Evolutionary conservation across 2,113 vertebrate genomes (phyloP).

Genomic region (Larimichthys polyactis): DNA sequence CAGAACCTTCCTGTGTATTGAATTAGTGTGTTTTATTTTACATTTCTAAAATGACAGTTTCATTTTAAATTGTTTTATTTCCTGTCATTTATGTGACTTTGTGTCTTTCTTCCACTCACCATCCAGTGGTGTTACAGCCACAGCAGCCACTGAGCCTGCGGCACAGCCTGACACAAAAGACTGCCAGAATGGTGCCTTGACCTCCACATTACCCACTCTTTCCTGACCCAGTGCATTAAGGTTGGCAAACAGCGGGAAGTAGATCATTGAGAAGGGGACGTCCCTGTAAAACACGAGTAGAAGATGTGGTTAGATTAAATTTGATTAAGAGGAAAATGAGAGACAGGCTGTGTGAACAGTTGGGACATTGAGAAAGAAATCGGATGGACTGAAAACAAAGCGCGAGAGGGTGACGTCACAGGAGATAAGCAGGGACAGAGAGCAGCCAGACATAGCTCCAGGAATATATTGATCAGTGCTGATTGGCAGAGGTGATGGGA

Average conservation of each 20-base stretch:
- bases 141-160: constrained; percentile 84
- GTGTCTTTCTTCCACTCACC: constrained; percentile 69
- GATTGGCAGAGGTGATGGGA: constrained; percentile 48
- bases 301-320: background rate
- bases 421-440: background rate
- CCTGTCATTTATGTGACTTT: background rate
- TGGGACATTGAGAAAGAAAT: background rate
- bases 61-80: background rate
- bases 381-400: background rate
- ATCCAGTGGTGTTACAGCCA: constrained; percentile 88
- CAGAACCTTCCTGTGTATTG: background rate
- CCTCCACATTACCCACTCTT: constrained; percentile 34
- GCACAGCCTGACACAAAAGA: constrained; percentile 85
- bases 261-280: constrained; percentile 89
- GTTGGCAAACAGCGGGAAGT: constrained; percentile 90
- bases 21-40: background rate
- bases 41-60: background rate
- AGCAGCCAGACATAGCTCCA: constrained; percentile 68
- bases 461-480: constrained; percentile 67
- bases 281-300: constrained; percentile 74
- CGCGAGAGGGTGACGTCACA: background rate
- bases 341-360: too few relatives aligned
- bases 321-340: background rate
- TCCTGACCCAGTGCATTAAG: constrained; percentile 82
- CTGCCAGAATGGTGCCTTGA: constrained; percentile 83